These are phyloP conservation scores for Microctenopoma stevenorrisi DNA, from an alignment of 2,797 vertebrate species.

Conservation along the genomic window DNA sequence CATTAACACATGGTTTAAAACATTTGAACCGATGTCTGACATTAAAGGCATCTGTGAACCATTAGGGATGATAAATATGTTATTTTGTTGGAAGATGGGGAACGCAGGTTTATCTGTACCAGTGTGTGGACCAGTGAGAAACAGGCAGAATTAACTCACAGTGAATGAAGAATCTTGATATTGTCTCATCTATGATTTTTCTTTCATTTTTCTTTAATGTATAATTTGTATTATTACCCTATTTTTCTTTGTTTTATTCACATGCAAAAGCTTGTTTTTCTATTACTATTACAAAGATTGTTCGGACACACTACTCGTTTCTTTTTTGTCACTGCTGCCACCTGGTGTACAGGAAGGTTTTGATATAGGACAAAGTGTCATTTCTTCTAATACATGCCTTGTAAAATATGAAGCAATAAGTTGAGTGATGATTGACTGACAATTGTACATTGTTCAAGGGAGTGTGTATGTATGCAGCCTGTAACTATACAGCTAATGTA, in stretches of 20 bases:
- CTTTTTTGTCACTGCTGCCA: constrained; percentile 61
- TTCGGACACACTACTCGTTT: constrained; percentile 14
- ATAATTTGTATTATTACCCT: constrained; percentile 28
- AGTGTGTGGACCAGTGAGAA: background rate
- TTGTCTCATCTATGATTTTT: constrained; percentile 5
- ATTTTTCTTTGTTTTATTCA: constrained; percentile 51
- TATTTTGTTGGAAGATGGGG: background rate
- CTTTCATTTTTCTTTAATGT: constrained; percentile 28
- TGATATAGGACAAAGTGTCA: constrained; percentile 15
- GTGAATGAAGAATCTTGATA: constrained; percentile 12
- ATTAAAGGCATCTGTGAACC: constrained; percentile 31
- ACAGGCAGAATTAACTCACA: constrained; percentile 6
- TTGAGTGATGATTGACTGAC: constrained; percentile 39
- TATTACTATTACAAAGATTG: constrained; percentile 10
- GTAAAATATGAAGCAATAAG: constrained; percentile 56
- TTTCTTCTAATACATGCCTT: constrained; percentile 20
- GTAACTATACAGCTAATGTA: constrained; percentile 60
- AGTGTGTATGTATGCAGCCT: constrained; percentile 60
- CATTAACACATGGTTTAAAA: constrained; percentile 18
- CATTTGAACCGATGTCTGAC: constrained; percentile 8
- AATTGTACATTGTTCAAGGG: constrained; percentile 27
- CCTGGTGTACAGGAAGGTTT: constrained; percentile 46
- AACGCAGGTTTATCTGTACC: background rate
- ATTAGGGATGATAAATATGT: constrained; percentile 1
- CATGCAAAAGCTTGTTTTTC: constrained; percentile 33